A percentile compares a stretch with the other conserved stretches of the same genome.
phyloP scores from a whole-genome alignment of 92 coral and sea anemone genomes.

The Epizoanthus illoricatus region DNA sequence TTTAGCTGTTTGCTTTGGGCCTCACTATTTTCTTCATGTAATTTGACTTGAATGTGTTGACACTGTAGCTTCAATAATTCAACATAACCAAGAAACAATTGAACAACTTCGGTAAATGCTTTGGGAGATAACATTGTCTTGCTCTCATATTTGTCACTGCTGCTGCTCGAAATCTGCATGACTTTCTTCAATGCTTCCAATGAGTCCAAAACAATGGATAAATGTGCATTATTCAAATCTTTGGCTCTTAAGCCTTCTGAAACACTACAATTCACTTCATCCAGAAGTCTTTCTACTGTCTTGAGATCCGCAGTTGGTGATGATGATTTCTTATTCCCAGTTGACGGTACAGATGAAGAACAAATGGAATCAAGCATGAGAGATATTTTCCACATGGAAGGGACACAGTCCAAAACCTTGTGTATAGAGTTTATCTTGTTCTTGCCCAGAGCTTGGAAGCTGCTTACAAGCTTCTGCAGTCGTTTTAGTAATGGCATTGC shows the following conservation, averaged over 20 bases:
- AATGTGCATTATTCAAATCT: conserved; percentile 5
- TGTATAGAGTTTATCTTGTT: conserved; percentile 36
- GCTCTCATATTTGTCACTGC: background rate
- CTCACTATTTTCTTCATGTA: conserved; percentile 7
- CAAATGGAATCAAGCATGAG: conserved; percentile 19
- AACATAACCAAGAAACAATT: conserved; percentile 18
- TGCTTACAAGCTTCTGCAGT: conserved; percentile 43
- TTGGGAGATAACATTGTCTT: background rate
- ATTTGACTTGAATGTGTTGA: conserved; percentile 17
- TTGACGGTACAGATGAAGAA: background rate
- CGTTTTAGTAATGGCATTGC: conserved; percentile 54
- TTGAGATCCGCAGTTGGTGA: background rate
- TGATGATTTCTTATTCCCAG: conserved; percentile 18
- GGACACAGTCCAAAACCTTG: conserved; percentile 39
- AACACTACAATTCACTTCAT: conserved; percentile 23
- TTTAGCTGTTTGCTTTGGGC: conserved; percentile 19
- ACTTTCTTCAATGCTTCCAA: conserved; percentile 22
- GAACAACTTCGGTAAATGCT: background rate
- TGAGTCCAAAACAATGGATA: conserved; percentile 26
- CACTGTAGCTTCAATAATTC: conserved; percentile 29
- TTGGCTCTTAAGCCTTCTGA: conserved; percentile 11
- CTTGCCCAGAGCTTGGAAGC: conserved; percentile 20
- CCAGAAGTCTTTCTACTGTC: conserved; percentile 42
- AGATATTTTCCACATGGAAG: conserved; percentile 39
- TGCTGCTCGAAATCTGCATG: conserved; percentile 17